Evolutionary conservation across 2,113 vertebrate species (phyloP).

Genomic region (Panthera tigris): DNA sequence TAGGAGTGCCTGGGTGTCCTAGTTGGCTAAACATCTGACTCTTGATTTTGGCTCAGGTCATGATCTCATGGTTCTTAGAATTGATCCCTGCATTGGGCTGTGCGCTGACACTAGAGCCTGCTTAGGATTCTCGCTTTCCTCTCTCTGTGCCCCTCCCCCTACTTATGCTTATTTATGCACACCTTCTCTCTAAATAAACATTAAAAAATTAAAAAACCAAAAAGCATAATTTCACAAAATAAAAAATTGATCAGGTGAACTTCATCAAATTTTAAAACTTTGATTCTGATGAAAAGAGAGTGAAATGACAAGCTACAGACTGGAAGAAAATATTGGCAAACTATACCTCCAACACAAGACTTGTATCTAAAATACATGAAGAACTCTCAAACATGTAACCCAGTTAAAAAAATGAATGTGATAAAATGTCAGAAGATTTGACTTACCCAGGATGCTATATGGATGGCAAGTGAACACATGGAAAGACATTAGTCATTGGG

Average conservation of each 20-base stretch:
- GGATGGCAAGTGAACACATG: not conserved
- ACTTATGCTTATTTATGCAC: no score
- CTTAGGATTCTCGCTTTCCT: no score
- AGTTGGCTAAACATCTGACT: no score
- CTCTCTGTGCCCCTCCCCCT: no score
- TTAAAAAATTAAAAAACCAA: not conserved
- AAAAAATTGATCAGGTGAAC: not conserved
- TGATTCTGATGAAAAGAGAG: not conserved
- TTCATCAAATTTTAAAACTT: slow-evolving; percentile 11
- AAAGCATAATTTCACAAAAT: not conserved
- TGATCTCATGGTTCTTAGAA: no score
- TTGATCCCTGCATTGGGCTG: no score
- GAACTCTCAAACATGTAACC: not conserved
- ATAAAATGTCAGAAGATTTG: not conserved
- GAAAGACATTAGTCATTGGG: not conserved
- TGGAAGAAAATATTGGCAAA: not conserved
- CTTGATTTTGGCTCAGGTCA: no score
- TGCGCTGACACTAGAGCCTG: no score
- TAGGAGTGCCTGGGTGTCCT: not conserved
- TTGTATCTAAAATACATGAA: not conserved
- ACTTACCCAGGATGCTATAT: not conserved
- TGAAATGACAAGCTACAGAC: not conserved
- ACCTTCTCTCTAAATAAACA: no score
- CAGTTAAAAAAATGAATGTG: not conserved
- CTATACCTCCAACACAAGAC: not conserved